Conservation (phyloP, 2,113 vertebrate genomes). For the Phalacrocorax aristotelis region DNA sequence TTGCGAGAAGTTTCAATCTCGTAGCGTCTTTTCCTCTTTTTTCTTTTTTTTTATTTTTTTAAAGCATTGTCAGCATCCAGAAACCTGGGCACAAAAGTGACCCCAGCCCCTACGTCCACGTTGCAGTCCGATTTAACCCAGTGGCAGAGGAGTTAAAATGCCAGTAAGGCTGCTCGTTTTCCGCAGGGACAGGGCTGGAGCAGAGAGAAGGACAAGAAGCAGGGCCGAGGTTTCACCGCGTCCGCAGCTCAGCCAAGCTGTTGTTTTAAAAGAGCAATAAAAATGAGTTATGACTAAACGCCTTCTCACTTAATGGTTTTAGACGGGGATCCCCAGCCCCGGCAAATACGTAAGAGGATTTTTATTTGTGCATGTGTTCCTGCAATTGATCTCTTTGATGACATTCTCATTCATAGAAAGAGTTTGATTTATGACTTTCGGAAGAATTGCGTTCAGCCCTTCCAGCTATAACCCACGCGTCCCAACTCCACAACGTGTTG, state of each 20-base stretch:
- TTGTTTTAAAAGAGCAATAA: slow-evolving; percentile 95
- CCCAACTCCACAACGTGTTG: slow-evolving; percentile 38
- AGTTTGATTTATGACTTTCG: slow-evolving; percentile 97
- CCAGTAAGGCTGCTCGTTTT: background rate
- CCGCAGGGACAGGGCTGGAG: slow-evolving; percentile 13
- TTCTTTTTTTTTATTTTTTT: background rate
- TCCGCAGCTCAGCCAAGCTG: slow-evolving; percentile 80
- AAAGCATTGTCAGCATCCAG: background rate
- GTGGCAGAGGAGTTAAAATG: slow-evolving; percentile 40
- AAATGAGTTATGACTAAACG: slow-evolving; percentile 95
- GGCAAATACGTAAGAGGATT: slow-evolving; percentile 91
- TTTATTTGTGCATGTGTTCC: slow-evolving; percentile 96
- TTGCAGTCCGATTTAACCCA: background rate
- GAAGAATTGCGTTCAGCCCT: slow-evolving; percentile 77
- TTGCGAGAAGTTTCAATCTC: background rate
- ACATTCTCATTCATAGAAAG: slow-evolving; percentile 96
- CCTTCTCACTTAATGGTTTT: slow-evolving; percentile 86
- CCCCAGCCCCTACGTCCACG: background rate
- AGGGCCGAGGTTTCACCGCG: slow-evolving; percentile 63
- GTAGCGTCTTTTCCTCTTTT: background rate
- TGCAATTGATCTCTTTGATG: slow-evolving; percentile 95
- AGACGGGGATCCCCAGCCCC: slow-evolving; percentile 83
- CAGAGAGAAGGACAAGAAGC: background rate
- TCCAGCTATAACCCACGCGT: slow-evolving; percentile 70
- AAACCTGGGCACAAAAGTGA: background rate